A percentile compares a stretch with the other conserved stretches of the same genome.
These are phyloP conservation scores for Neomicropteryx cornuta DNA, from an alignment of 1,140 invertebrate species.

Conservation along the genomic window DNA sequence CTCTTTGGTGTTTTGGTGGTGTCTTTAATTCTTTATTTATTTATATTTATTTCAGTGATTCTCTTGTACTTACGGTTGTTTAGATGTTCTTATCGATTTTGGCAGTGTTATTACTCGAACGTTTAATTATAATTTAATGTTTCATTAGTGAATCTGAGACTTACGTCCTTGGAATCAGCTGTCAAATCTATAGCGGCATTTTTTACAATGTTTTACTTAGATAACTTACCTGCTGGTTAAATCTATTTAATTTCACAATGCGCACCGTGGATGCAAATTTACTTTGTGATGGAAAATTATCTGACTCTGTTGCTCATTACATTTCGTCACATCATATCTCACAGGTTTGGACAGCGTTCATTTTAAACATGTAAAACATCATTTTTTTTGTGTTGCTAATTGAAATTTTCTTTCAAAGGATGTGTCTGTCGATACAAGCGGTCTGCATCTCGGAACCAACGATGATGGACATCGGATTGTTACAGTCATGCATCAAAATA, in stretches of 20 bases:
- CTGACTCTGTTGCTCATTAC: slow-evolving; percentile 8
- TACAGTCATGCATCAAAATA: slow-evolving; percentile 7
- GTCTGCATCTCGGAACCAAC: background rate
- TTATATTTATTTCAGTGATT: too few relatives aligned
- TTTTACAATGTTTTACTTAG: slow-evolving; percentile 7
- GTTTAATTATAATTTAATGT: too few relatives aligned
- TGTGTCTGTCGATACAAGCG: slow-evolving; percentile 8
- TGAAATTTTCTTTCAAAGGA: slow-evolving; percentile 10
- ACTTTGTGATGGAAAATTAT: slow-evolving; percentile 6
- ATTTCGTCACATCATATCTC: slow-evolving; percentile 10
- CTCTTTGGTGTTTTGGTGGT: too few relatives aligned
- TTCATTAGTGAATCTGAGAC: too few relatives aligned
- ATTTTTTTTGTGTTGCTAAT: too few relatives aligned
- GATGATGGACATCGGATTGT: slow-evolving; percentile 2
- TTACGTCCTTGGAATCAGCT: slow-evolving; percentile 14
- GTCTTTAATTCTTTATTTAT: too few relatives aligned
- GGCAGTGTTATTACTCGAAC: too few relatives aligned
- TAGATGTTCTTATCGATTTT: too few relatives aligned
- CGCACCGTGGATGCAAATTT: slow-evolving; percentile 9
- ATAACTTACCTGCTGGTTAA: too few relatives aligned
- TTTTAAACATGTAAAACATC: too few relatives aligned
- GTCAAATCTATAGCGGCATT: slow-evolving; percentile 12
- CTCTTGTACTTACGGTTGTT: too few relatives aligned
- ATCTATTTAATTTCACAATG: slow-evolving; percentile 7
- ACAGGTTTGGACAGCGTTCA: too few relatives aligned